These are phyloP conservation scores for Sebastes cheni DNA, from an alignment of 2,797 vertebrate genomes.

Conservation along the genomic window DNA sequence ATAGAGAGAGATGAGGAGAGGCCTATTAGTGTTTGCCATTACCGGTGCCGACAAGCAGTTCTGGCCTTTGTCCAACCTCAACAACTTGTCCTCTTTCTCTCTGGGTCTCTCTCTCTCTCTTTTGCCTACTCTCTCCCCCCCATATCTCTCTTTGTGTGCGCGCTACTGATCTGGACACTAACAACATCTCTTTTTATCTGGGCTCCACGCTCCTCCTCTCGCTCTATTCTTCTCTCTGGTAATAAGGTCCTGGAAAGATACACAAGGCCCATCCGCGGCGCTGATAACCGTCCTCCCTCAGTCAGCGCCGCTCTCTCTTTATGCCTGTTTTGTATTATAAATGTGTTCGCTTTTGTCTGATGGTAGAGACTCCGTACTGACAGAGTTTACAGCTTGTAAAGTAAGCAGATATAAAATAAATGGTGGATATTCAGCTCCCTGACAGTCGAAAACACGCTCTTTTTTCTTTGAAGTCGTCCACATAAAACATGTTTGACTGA, in stretches of 20 bases:
- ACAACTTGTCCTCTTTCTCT: conserved; percentile 54
- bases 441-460: background rate
- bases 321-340: background rate
- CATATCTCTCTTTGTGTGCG: conserved; percentile 49
- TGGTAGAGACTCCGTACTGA: background rate
- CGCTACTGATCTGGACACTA: conserved; percentile 58
- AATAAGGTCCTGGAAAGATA: conserved; percentile 57
- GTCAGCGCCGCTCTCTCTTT: background rate
- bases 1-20: conserved; percentile 32
- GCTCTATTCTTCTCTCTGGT: conserved; percentile 46
- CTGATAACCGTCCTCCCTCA: conserved; percentile 36
- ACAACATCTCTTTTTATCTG: conserved; percentile 58
- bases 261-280: conserved; percentile 6
- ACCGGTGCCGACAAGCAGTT: conserved; percentile 34
- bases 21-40: conserved; percentile 49
- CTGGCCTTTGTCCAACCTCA: conserved; percentile 59
- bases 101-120: background rate
- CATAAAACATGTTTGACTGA: background rate
- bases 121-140: background rate
- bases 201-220: conserved; percentile 26
- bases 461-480: background rate
- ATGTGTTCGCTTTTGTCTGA: background rate
- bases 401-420: background rate
- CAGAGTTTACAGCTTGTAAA: background rate
- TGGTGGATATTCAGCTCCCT: background rate